Conservation (phyloP, 2,113 vertebrate genomes). For the Mungos mungo region DNA sequence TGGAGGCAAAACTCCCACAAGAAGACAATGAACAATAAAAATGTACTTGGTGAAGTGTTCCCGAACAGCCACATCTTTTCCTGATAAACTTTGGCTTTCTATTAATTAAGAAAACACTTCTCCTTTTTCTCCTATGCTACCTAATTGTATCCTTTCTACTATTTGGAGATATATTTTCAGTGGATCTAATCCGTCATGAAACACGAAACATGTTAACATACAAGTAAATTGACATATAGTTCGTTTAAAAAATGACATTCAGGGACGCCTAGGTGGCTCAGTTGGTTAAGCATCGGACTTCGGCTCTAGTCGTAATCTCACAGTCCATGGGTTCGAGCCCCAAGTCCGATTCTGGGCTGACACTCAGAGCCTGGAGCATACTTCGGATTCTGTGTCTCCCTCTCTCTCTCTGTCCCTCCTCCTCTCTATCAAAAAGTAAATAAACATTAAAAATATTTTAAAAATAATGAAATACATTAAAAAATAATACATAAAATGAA, state of each 20-base stretch:
- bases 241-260: background rate
- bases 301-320: no score
- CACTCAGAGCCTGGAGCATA: no score
- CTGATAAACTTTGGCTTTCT: background rate
- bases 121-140: background rate
- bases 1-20: background rate
- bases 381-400: no score
- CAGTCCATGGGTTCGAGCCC: no score
- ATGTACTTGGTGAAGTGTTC: background rate
- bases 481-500: background rate
- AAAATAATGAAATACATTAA: no score
- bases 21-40: background rate
- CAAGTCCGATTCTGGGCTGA: no score
- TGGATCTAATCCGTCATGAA: background rate
- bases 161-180: background rate
- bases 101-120: conserved; percentile 16
- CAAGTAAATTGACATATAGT: background rate
- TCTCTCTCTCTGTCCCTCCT: no score
- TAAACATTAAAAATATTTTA: no score
- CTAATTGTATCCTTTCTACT: background rate
- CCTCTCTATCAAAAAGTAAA: no score
- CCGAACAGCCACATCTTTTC: background rate
- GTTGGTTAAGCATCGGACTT: no score
- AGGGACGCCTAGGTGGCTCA: no score
- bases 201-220: conserved; percentile 78